Evolutionary conservation across 2,888 invertebrate species (phyloP).

Genomic region (Microplitis deprimator): DNA sequence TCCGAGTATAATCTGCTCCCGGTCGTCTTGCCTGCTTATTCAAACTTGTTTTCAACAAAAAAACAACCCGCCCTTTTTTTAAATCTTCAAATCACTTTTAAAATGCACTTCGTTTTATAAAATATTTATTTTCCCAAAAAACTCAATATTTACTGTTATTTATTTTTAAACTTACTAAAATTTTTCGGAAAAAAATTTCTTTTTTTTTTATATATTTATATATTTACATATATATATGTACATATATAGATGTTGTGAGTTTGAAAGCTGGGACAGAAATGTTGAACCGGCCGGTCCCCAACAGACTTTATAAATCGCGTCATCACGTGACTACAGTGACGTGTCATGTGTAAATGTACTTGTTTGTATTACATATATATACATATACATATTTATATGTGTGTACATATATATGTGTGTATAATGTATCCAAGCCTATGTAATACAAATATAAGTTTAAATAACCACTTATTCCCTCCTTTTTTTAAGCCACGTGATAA

Average conservation of each 20-base stretch:
- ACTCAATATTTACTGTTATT: no score
- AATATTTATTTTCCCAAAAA: no score
- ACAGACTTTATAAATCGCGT: slow-evolving; percentile 62
- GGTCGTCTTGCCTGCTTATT: slow-evolving; percentile 63
- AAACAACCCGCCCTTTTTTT: background rate
- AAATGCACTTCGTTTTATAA: no score
- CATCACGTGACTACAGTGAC: slow-evolving; percentile 63
- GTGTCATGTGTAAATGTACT: slow-evolving; percentile 62
- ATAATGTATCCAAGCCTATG: background rate
- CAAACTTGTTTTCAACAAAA: slow-evolving; percentile 39
- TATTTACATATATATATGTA: background rate
- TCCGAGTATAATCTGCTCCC: slow-evolving; percentile 68
- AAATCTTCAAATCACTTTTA: background rate
- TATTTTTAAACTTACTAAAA: no score
- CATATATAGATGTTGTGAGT: slow-evolving; percentile 31
- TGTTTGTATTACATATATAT: background rate
- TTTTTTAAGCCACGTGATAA: no score
- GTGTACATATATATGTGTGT: slow-evolving; percentile 56
- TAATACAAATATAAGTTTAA: background rate
- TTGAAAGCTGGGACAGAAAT: slow-evolving; percentile 50
- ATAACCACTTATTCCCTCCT: background rate
- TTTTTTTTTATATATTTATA: no score
- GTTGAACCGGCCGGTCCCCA: slow-evolving; percentile 66
- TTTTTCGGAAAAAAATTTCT: background rate
- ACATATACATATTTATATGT: slow-evolving; percentile 57